Evolutionary conservation across 2,888 invertebrate genomes (phyloP).

Genomic region (Acleris laterana): DNA sequence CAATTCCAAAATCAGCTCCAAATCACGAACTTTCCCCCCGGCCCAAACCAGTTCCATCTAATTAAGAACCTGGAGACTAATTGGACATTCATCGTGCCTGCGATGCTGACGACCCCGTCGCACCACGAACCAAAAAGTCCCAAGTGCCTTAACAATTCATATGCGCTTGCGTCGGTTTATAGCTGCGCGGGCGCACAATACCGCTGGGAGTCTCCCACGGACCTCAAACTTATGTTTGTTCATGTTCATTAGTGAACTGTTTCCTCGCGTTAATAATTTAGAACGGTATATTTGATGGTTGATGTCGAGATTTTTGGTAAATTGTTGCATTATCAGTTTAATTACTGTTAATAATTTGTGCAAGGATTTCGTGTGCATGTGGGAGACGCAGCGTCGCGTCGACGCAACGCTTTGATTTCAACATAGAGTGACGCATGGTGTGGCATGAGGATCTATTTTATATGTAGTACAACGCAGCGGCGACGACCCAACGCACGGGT

Average conservation of each 20-base stretch:
- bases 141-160: background rate
- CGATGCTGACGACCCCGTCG: conserved; percentile 33
- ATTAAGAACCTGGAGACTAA: conserved; percentile 36
- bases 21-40: conserved; percentile 31
- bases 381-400: too few relatives aligned
- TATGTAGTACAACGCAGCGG: too few relatives aligned
- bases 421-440: too few relatives aligned
- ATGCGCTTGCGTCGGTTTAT: conserved; percentile 7
- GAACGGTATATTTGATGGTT: conserved; percentile 66
- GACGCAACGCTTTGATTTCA: too few relatives aligned
- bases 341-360: conserved; percentile 3
- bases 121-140: background rate
- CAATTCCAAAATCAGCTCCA: conserved; percentile 2
- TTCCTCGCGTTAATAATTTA: conserved; percentile 76
- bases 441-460: too few relatives aligned
- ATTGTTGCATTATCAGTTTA: conserved; percentile 24
- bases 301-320: conserved; percentile 21
- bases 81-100: conserved; percentile 36
- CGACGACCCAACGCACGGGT: too few relatives aligned
- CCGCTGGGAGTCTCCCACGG: conserved; percentile 36
- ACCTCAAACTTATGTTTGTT: conserved; percentile 36
- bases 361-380: too few relatives aligned
- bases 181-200: conserved; percentile 21
- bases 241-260: conserved; percentile 69
- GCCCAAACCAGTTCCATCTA: conserved; percentile 36